Evolutionary conservation across 2,797 vertebrate species (phyloP).

Genomic region (Okamejei kenojei): DNA sequence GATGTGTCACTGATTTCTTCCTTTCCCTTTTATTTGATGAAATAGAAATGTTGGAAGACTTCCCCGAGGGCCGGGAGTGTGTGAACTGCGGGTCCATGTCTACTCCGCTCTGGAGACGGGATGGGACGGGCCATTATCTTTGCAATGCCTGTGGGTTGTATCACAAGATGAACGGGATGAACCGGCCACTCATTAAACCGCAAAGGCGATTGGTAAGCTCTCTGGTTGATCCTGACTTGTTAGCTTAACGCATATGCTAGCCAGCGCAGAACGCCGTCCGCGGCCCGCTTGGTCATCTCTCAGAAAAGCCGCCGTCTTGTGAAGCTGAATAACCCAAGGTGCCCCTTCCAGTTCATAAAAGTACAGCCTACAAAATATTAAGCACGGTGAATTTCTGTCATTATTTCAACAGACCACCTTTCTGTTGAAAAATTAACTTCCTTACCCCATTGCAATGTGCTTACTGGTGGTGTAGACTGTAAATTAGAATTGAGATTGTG

Average conservation of each 20-base stretch:
- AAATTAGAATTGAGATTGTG: background rate
- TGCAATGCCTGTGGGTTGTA: slow-evolving; percentile 98
- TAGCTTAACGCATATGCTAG: background rate
- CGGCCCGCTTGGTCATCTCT: background rate
- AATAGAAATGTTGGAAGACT: slow-evolving; percentile 65
- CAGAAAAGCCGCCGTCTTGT: background rate
- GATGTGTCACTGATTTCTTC: slow-evolving; percentile 32
- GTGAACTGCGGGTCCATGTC: slow-evolving; percentile 97
- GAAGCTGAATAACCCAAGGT: background rate
- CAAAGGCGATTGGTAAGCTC: slow-evolving; percentile 87
- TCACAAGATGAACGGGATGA: slow-evolving; percentile 97
- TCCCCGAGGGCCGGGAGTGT: slow-evolving; percentile 83
- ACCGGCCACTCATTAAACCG: slow-evolving; percentile 85
- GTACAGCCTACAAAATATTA: background rate
- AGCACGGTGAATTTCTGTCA: background rate
- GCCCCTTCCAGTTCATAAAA: background rate
- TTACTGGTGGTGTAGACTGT: background rate
- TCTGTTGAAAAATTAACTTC: background rate
- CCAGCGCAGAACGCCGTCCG: background rate
- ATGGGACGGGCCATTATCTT: slow-evolving; percentile 92
- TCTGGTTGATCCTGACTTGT: background rate
- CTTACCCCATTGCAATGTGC: background rate
- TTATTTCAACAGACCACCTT: slow-evolving; percentile 3
- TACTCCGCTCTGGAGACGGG: slow-evolving; percentile 89
- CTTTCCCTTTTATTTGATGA: background rate